Evolutionary conservation across 1,140 invertebrate genomes (phyloP).

Genomic region (Drosophila saltans): DNA sequence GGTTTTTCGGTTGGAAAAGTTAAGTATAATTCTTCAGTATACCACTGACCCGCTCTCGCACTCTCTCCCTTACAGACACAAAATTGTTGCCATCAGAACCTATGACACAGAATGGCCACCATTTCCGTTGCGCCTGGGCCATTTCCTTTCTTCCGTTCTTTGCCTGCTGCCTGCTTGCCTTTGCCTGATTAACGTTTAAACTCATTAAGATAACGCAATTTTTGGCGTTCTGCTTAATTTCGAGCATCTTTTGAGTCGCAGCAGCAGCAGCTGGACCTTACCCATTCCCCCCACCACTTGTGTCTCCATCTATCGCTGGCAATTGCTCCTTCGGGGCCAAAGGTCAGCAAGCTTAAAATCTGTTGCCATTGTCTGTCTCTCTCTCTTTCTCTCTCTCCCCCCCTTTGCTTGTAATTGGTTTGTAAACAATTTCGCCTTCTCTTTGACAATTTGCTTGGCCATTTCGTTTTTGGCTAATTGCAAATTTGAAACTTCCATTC

Average conservation of each 20-base stretch:
- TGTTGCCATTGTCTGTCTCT: constrained; percentile 63
- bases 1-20: constrained; percentile 49
- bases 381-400: background rate
- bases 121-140: constrained; percentile 56
- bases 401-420: constrained; percentile 65
- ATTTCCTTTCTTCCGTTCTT: constrained; percentile 30
- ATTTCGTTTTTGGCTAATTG: constrained; percentile 66
- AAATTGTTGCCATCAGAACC: constrained; percentile 26
- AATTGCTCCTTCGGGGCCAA: constrained; percentile 40
- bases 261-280: constrained; percentile 34
- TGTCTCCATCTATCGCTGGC: background rate
- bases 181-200: constrained; percentile 80
- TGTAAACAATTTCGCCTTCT: constrained; percentile 73
- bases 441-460: constrained; percentile 68
- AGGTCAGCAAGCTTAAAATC: constrained; percentile 67
- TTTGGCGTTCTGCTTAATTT: constrained; percentile 71
- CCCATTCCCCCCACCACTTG: constrained; percentile 4
- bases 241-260: constrained; percentile 54
- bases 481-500: constrained; percentile 35
- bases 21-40: constrained; percentile 11
- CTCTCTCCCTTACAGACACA: background rate
- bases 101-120: constrained; percentile 56
- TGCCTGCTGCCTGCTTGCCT: constrained; percentile 13
- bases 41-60: no score
- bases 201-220: constrained; percentile 82